Evolutionary conservation across 35 echinoderm and acorn worm genomes (phyloP).

Genomic region (Ophiothrix spiculata): DNA sequence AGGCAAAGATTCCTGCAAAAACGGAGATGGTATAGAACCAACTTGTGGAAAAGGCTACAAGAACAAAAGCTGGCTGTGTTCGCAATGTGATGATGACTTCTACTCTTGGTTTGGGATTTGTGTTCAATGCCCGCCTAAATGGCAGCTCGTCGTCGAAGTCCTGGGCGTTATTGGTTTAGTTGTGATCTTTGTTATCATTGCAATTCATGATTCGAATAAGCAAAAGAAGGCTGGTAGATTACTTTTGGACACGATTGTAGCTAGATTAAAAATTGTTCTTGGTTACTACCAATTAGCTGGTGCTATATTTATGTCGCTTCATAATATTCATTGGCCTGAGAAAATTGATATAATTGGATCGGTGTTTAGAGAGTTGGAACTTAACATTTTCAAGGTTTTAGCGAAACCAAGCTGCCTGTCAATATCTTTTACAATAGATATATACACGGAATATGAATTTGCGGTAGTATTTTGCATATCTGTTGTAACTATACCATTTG

Average conservation of each 20-base stretch:
- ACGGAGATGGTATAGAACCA: neutral
- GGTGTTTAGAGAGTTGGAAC: slow-evolving; percentile 13
- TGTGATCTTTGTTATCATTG: neutral
- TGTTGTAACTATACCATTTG: no score
- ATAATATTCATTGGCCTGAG: slow-evolving; percentile 14
- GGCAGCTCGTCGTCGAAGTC: neutral
- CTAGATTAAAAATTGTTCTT: slow-evolving; percentile 27
- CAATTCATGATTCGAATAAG: slow-evolving; percentile 16
- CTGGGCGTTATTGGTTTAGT: neutral
- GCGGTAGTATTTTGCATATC: no score
- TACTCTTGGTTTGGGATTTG: slow-evolving; percentile 17
- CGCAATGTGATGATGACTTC: neutral
- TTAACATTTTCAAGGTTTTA: slow-evolving; percentile 12
- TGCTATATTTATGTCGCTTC: slow-evolving; percentile 25
- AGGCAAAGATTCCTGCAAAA: neutral
- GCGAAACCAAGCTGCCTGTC: slow-evolving; percentile 22
- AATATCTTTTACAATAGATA: slow-evolving; percentile 20
- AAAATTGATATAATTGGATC: slow-evolving; percentile 3
- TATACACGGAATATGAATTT: neutral
- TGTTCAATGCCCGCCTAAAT: neutral
- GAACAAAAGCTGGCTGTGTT: slow-evolving; percentile 38
- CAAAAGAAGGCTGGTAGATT: no score
- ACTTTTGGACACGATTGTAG: neutral
- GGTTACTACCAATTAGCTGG: slow-evolving; percentile 26
- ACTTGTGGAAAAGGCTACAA: slow-evolving; percentile 28